These are phyloP conservation scores for Dryobates pubescens DNA, from an alignment of 2,797 vertebrate genomes.

Conservation along the genomic window DNA sequence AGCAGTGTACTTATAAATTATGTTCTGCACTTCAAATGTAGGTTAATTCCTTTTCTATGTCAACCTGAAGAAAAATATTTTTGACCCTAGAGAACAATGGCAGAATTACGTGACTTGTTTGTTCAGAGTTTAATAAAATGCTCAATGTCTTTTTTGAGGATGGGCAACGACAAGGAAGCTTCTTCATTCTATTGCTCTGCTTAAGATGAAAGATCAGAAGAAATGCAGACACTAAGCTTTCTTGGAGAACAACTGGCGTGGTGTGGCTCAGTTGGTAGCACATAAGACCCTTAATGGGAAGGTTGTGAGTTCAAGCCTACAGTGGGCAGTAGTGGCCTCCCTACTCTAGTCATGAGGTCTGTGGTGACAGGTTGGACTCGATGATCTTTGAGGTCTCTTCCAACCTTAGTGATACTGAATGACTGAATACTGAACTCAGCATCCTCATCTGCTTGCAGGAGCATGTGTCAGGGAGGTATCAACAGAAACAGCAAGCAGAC, in stretches of 20 bases:
- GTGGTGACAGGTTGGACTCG: too few relatives aligned
- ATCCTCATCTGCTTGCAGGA: background rate
- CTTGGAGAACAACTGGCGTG: background rate
- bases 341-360: too few relatives aligned
- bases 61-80: background rate
- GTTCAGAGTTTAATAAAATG: background rate
- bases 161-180: background rate
- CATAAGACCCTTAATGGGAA: too few relatives aligned
- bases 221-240: background rate
- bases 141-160: background rate
- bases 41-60: background rate
- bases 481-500: background rate
- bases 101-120: background rate
- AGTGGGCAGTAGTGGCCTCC: too few relatives aligned
- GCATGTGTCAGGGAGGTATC: background rate
- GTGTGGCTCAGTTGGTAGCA: too few relatives aligned
- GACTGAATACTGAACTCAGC: too few relatives aligned
- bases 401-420: too few relatives aligned
- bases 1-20: background rate
- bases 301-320: too few relatives aligned
- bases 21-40: background rate
- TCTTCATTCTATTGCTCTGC: background rate
- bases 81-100: rapidly evolving
- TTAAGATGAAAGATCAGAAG: background rate
- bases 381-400: too few relatives aligned